Conservation (phyloP, 2,113 vertebrate species). For the Rhinopomastus cyanomelas region DNA sequence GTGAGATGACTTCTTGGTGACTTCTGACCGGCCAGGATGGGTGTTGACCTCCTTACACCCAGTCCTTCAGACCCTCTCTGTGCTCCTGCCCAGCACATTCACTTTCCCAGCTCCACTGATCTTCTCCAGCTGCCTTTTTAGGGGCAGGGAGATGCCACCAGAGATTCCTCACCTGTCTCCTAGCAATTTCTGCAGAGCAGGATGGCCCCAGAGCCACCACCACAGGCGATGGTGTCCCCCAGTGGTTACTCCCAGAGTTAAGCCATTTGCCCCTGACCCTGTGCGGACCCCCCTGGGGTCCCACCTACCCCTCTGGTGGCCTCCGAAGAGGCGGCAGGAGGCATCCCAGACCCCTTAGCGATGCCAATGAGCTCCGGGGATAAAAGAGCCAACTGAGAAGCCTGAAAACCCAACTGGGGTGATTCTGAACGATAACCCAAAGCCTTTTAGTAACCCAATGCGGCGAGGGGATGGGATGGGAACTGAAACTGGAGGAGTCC, state of each 20-base stretch:
- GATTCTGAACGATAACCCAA: neutral
- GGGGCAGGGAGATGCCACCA: fast-evolving
- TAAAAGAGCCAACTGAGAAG: neutral
- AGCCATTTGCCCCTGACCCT: neutral
- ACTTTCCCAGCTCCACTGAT: neutral
- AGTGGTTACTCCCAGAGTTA: neutral
- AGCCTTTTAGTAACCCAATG: neutral
- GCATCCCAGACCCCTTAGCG: neutral
- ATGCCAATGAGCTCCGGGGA: neutral
- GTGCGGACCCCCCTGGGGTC: neutral
- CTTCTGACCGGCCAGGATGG: too few relatives aligned
- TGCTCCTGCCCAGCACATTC: too few relatives aligned
- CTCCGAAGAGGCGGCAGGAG: neutral
- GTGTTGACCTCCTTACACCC: too few relatives aligned
- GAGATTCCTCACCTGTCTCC: fast-evolving
- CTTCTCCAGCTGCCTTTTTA: neutral
- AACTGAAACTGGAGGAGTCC: neutral
- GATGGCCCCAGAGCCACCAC: fast-evolving
- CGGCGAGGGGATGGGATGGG: neutral
- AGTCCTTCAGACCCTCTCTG: too few relatives aligned
- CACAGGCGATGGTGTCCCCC: too few relatives aligned
- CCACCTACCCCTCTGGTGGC: too few relatives aligned
- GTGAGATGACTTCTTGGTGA: too few relatives aligned
- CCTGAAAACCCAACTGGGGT: neutral
- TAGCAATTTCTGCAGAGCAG: fast-evolving